Conservation (phyloP, 2,797 vertebrate species). For the Channa striata region DNA sequence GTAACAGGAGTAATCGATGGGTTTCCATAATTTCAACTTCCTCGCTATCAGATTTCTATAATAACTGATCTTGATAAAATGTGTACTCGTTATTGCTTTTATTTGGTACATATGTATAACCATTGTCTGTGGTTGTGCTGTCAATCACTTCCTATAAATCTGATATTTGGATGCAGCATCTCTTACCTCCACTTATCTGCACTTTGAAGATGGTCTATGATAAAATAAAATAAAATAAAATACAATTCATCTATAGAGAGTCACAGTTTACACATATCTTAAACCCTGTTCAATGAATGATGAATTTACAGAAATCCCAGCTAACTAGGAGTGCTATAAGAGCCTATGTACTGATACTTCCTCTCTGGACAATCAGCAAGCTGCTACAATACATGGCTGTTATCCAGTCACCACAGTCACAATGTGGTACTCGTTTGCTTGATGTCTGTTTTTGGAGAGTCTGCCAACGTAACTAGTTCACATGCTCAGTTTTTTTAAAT, state of each 20-base stretch:
- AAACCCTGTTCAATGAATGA: conserved; percentile 9
- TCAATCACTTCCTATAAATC: conserved; percentile 44
- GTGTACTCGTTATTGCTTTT: conserved; percentile 65
- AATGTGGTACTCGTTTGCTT: conserved; percentile 38
- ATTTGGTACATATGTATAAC: conserved; percentile 17
- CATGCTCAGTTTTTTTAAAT: conserved; percentile 6
- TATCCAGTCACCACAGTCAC: conserved; percentile 42
- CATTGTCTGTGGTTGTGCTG: conserved; percentile 52
- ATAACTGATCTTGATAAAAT: conserved; percentile 17
- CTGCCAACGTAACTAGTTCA: conserved; percentile 19
- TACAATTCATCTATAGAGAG: background rate
- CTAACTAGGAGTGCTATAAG: conserved; percentile 34
- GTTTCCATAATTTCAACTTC: background rate
- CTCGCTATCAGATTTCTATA: background rate
- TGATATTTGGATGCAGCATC: conserved; percentile 31
- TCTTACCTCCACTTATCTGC: conserved; percentile 2
- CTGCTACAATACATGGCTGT: conserved; percentile 57
- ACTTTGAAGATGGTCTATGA: background rate
- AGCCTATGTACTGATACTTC: conserved; percentile 24
- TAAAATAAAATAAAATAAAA: background rate
- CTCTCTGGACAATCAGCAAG: conserved; percentile 54
- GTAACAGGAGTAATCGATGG: background rate
- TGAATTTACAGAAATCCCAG: conserved; percentile 20
- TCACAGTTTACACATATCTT: background rate
- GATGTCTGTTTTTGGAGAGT: conserved; percentile 24